Conservation (phyloP, 2,113 vertebrate species). For the Chinchilla lanigera region DNA sequence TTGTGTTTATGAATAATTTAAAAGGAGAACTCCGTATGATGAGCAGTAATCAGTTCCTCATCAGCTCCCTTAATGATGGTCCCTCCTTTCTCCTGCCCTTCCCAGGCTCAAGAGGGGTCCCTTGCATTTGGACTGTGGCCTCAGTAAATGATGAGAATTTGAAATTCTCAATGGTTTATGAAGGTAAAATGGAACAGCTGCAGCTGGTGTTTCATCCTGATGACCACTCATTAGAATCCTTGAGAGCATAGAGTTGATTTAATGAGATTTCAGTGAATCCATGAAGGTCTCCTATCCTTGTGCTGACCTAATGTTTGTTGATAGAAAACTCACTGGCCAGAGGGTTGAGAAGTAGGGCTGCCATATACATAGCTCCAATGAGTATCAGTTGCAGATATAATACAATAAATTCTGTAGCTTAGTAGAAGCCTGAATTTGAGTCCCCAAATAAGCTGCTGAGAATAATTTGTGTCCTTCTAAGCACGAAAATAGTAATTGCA, state of each 20-base stretch:
- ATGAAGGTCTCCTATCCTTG: neutral
- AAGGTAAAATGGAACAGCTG: neutral
- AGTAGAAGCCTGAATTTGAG: neutral
- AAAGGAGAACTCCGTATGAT: constrained; percentile 21
- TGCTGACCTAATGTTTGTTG: neutral
- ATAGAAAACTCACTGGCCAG: neutral
- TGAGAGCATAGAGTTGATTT: neutral
- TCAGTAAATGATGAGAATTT: neutral
- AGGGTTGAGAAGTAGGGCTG: neutral
- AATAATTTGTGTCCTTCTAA: neutral
- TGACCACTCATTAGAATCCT: neutral
- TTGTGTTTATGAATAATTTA: constrained; percentile 71
- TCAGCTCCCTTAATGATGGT: neutral
- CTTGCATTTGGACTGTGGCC: neutral
- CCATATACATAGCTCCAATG: neutral
- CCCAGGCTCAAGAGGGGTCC: neutral
- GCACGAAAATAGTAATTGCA: neutral
- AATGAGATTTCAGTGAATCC: neutral
- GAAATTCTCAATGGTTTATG: neutral
- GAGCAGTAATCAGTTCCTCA: constrained; percentile 52
- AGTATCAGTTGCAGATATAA: neutral
- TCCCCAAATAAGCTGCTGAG: neutral
- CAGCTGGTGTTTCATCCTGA: neutral
- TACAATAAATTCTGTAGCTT: neutral
- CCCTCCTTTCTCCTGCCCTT: constrained; percentile 38